phyloP scores from a whole-genome alignment of 2,797 vertebrate genomes.

The Setipinna tenuifilis region DNA sequence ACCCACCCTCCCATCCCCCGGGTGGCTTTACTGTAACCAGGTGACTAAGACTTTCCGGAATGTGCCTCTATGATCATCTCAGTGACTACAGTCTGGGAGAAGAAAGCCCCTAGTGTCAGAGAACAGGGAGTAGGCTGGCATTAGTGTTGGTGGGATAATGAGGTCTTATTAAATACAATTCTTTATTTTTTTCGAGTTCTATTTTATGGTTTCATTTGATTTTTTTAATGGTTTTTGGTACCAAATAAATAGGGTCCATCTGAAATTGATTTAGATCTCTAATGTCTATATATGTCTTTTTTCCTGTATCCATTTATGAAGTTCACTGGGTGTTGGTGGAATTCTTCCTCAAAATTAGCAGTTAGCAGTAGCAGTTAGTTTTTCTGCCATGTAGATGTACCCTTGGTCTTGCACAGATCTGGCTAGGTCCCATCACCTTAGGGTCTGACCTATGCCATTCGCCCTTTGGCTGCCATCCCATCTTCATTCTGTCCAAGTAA shows the following conservation, averaged over 20 bases:
- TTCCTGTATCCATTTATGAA: no score
- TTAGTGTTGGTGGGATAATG: neutral
- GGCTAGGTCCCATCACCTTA: no score
- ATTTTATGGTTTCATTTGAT: neutral
- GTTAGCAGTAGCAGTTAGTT: no score
- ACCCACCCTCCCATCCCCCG: neutral
- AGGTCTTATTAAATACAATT: neutral
- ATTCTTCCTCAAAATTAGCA: no score
- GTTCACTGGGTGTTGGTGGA: no score
- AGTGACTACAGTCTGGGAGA: neutral
- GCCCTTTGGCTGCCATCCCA: neutral
- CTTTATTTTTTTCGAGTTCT: neutral
- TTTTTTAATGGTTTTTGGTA: neutral
- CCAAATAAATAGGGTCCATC: no score
- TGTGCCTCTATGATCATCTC: neutral
- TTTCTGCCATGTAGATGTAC: no score
- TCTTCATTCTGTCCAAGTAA: neutral
- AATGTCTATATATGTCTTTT: no score
- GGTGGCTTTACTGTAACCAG: neutral
- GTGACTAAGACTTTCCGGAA: constrained; percentile 25
- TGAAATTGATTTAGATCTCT: no score
- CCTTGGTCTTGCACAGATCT: no score
- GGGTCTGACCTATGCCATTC: neutral
- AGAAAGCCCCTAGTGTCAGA: neutral
- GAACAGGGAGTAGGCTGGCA: neutral